Conservation (phyloP, 2,888 invertebrate species). For the Tillus elongatus region DNA sequence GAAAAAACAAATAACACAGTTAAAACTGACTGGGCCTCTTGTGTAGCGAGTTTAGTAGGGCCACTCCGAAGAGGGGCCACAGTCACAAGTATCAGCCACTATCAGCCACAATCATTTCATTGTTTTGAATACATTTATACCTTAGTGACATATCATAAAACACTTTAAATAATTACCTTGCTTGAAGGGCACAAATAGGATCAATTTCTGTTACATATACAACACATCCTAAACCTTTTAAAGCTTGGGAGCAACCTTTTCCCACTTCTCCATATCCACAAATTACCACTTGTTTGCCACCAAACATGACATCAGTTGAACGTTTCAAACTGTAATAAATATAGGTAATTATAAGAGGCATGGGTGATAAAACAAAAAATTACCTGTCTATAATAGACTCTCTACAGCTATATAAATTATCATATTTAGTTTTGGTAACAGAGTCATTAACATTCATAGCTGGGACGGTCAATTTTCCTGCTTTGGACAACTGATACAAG, state of each 20-base stretch:
- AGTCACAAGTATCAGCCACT: too few species aligned
- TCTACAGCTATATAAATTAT: constrained; percentile 92
- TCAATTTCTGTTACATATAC: constrained; percentile 93
- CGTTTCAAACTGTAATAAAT: constrained; percentile 52
- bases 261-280: constrained; percentile 98
- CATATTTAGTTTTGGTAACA: constrained; percentile 96
- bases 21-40: too few species aligned
- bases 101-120: too few species aligned
- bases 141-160: too few species aligned
- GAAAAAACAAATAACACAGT: too few species aligned
- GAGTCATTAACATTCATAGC: constrained; percentile 99
- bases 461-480: constrained; percentile 86
- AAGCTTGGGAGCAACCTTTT: constrained; percentile 91
- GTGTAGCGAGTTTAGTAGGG: too few species aligned
- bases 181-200: constrained; percentile 95
- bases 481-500: constrained; percentile 89
- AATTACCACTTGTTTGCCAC: constrained; percentile 91
- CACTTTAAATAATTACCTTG: too few species aligned
- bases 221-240: constrained; percentile 90
- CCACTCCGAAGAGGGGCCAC: too few species aligned
- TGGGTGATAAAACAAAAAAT: constrained; percentile 9
- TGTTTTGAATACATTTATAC: too few species aligned
- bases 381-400: constrained; percentile 82
- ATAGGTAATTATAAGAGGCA: constrained; percentile 6
- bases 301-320: constrained; percentile 94